Evolutionary conservation across 1,140 invertebrate species (phyloP).

Genomic region (Dreissena polymorpha): DNA sequence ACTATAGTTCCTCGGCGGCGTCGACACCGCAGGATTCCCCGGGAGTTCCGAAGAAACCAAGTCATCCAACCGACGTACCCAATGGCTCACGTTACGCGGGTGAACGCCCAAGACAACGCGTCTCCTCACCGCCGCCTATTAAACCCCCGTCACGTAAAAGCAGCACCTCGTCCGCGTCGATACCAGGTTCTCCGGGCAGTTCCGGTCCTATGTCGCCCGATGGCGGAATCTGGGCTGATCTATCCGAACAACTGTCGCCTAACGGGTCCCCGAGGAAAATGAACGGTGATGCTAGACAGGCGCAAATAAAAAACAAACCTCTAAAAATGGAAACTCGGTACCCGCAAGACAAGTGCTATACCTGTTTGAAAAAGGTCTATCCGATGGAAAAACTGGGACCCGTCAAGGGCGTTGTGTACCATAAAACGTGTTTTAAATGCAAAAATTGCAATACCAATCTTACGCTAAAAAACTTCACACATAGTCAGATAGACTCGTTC

Average conservation of each 20-base stretch:
- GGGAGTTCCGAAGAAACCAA: conserved; percentile 6
- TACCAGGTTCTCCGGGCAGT: conserved; percentile 60
- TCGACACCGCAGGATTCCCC: conserved; percentile 53
- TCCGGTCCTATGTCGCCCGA: conserved; percentile 33
- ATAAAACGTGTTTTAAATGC: conserved; percentile 64
- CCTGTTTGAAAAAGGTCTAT: conserved; percentile 65
- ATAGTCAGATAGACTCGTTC: conserved; percentile 57
- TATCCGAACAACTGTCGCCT: conserved; percentile 28
- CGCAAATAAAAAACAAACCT: conserved; percentile 47
- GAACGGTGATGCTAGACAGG: conserved; percentile 24
- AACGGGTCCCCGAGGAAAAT: conserved; percentile 36
- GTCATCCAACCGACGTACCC: background rate
- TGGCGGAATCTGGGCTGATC: conserved; percentile 32
- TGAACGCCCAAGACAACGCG: conserved; percentile 28
- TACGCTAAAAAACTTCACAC: conserved; percentile 60
- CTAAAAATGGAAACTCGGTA: conserved; percentile 56
- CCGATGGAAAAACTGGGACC: conserved; percentile 62
- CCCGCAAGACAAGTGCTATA: conserved; percentile 63
- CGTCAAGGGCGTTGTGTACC: conserved; percentile 62
- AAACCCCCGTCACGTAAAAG: conserved; percentile 51
- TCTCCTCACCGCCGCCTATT: conserved; percentile 25
- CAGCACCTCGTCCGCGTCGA: conserved; percentile 59
- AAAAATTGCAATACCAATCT: conserved; percentile 58
- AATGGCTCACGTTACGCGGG: conserved; percentile 20
- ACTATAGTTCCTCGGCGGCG: conserved; percentile 55